phyloP scores from a whole-genome alignment of 2,797 vertebrate species.

The Notamacropus eugenii region DNA sequence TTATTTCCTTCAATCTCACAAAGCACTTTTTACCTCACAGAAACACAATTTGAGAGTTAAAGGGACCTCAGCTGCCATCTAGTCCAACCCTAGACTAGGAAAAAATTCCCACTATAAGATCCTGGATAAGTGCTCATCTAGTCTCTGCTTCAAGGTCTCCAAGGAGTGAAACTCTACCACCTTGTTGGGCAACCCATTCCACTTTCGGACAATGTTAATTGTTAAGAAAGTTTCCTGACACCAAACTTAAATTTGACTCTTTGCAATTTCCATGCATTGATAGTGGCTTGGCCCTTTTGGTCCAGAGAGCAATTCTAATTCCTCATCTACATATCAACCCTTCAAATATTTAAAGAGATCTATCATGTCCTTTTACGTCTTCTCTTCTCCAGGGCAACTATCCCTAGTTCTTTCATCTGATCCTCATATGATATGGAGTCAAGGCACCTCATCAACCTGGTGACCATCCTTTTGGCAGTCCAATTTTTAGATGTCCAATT shows the following conservation, averaged over 20 bases:
- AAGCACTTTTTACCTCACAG: not conserved
- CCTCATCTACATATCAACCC: not conserved
- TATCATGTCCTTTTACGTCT: not conserved
- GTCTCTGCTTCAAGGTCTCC: not conserved
- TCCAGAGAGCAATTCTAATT: not conserved
- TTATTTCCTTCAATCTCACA: not conserved
- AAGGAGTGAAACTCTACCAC: not conserved
- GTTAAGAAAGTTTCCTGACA: not conserved
- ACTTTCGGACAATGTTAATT: not conserved
- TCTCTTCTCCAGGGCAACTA: not conserved
- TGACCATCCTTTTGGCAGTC: not conserved
- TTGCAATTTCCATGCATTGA: not conserved
- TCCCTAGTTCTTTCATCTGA: not conserved
- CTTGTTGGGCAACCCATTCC: not conserved
- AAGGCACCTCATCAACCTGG: not conserved
- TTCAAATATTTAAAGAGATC: not conserved
- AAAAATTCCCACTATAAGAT: not conserved
- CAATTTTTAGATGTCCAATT: not conserved
- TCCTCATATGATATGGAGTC: not conserved
- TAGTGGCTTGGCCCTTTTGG: not conserved
- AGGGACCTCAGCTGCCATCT: not conserved
- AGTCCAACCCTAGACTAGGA: not conserved
- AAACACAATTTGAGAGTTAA: not conserved
- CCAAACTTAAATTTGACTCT: not conserved
- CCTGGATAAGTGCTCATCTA: not conserved